Conservation (phyloP, 2,113 vertebrate genomes). For the Formicarius rufipectus region DNA sequence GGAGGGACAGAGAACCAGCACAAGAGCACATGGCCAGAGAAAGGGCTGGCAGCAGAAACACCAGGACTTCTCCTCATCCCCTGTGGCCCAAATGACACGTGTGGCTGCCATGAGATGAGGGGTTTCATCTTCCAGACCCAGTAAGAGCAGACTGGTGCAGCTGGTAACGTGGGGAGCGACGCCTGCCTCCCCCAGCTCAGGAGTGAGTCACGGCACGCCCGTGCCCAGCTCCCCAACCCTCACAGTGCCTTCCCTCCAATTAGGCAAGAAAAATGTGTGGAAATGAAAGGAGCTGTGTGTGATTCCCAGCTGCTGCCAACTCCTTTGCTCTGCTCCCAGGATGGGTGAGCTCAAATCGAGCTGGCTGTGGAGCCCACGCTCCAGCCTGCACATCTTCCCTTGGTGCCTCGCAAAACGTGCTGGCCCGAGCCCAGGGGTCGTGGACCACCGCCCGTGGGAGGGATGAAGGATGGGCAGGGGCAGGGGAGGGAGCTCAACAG, state of each 20-base stretch:
- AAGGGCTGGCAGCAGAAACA: not conserved
- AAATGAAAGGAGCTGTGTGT: not conserved
- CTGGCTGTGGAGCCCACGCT: not conserved
- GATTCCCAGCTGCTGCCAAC: not conserved
- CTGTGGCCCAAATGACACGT: accelerated
- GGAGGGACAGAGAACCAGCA: not conserved
- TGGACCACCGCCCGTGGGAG: not conserved
- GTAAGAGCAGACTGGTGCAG: not conserved
- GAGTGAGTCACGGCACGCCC: not conserved
- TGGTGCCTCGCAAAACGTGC: not conserved
- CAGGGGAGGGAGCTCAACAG: not conserved
- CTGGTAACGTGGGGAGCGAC: not conserved
- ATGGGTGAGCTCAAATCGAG: not conserved
- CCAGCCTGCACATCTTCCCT: not conserved
- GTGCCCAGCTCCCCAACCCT: not conserved
- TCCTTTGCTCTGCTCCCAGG: not conserved
- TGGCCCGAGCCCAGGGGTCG: not conserved
- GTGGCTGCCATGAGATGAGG: not conserved
- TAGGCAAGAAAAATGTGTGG: conserved; percentile 29
- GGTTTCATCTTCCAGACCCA: not conserved
- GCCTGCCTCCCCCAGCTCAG: not conserved
- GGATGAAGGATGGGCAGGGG: not conserved
- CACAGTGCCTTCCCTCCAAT: not conserved
- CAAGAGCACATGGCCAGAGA: not conserved
- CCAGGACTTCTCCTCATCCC: not conserved